Evolutionary conservation across 2,797 vertebrate species (phyloP).

Genomic region (Pseudochaenichthys georgianus): DNA sequence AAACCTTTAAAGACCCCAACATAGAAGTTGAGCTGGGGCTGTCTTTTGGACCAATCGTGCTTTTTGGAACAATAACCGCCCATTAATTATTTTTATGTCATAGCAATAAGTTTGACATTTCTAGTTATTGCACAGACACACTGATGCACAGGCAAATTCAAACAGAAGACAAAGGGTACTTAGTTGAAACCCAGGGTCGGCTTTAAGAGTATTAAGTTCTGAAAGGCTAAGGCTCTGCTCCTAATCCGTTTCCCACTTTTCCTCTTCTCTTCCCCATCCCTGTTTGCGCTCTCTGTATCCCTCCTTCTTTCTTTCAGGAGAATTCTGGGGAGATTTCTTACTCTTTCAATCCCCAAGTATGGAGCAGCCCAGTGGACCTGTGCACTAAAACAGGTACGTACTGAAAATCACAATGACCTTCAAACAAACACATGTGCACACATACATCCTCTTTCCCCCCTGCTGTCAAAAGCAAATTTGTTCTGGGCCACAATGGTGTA

Average conservation of each 20-base stretch:
- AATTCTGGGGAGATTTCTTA: slow-evolving; percentile 82
- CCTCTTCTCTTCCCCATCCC: slow-evolving; percentile 16
- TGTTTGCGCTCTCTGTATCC: slow-evolving; percentile 23
- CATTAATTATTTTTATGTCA: slow-evolving; percentile 9
- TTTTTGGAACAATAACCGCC: slow-evolving; percentile 36
- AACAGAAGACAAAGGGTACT: slow-evolving; percentile 32
- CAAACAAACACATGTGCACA: slow-evolving; percentile 24
- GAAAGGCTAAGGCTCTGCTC: slow-evolving; percentile 59
- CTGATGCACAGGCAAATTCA: slow-evolving; percentile 5
- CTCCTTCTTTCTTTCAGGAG: slow-evolving; percentile 73
- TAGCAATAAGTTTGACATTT: neutral
- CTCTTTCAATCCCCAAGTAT: slow-evolving; percentile 82
- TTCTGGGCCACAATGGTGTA: slow-evolving; percentile 31
- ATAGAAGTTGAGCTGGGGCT: slow-evolving; percentile 39
- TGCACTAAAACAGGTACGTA: slow-evolving; percentile 76
- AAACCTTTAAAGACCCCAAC: slow-evolving; percentile 66
- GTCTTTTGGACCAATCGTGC: slow-evolving; percentile 59
- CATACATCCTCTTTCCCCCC: neutral
- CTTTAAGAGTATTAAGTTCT: slow-evolving; percentile 59
- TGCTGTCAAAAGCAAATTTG: slow-evolving; percentile 27
- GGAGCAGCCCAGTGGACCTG: slow-evolving; percentile 68
- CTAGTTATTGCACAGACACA: neutral
- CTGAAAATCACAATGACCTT: slow-evolving; percentile 37
- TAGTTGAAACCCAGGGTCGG: slow-evolving; percentile 52
- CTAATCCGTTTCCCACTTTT: slow-evolving; percentile 66